Evolutionary conservation across 2,113 vertebrate species (phyloP), one percentile per base, ranked within the genome.

Genomic region (Chitala chitala): DNA sequence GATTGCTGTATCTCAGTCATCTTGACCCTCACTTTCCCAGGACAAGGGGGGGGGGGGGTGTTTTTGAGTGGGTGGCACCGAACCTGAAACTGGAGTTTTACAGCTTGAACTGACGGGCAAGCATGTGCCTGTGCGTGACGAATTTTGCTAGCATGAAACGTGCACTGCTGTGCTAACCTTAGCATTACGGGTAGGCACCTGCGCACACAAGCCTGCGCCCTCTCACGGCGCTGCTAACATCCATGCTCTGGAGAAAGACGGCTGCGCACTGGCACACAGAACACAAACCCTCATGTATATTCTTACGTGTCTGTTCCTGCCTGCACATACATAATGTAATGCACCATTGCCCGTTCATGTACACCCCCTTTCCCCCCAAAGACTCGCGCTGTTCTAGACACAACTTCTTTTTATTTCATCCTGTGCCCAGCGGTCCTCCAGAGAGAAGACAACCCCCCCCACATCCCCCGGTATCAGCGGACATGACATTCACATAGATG

Each of bases 401-500:
- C 74, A 71, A 71, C 70, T 74, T 70, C 80, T 81, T 76, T 78
- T 81, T 24, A 79, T 81, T 83, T 81, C 78, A 83, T 78, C 79
- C 78, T 68, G 40, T 72, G 75, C 79, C 72, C 74, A 76, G 72
- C 3, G 22, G 15, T 12, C 46, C 58, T 51, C 58, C 24, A 33
- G 72, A 51, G 72, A 73, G 58, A 8, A 17, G 31, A 29, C 10
- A 38, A 26, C 56, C 42, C 72, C 66, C 58, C 38, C 42, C 61
- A n/a, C 9, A 31, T 5, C 64, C 44, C 65, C 5, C 54, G 7
- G 8, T 26, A 10, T 15, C 5, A 33, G 54, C 74, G 75, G 63
- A 78, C 75, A 77, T 81, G 79, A 83, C 82, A 82, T 80, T 75
- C 59, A 77, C 78, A 76, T 82, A 84, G 83, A 87, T 86, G 85